A percentile compares a stretch with the other conserved stretches of the same genome.
phyloP scores from a whole-genome alignment of 2,113 vertebrate genomes.

The Cisticola juncidis region DNA sequence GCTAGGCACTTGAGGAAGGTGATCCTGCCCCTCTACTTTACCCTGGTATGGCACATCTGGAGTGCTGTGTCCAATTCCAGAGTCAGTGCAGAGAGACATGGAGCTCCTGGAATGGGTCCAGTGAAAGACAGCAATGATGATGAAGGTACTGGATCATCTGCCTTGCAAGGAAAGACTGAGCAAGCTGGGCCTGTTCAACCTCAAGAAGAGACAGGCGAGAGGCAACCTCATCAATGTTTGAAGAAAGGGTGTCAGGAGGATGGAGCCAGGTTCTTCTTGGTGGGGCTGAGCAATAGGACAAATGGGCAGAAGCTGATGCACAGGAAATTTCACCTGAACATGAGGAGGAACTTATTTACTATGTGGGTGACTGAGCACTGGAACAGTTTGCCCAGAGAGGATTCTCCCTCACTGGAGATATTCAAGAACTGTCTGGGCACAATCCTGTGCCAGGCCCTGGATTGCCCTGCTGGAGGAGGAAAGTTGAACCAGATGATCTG shows the following conservation, averaged over 20 bases:
- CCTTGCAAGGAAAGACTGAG: not conserved
- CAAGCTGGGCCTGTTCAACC: not conserved
- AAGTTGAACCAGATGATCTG: not conserved
- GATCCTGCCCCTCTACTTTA: not conserved
- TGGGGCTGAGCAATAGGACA: not conserved
- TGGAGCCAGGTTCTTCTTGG: not conserved
- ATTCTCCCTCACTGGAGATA: not conserved
- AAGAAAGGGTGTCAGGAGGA: not conserved
- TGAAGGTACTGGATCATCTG: not conserved
- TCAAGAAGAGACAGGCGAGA: not conserved
- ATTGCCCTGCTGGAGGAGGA: not conserved
- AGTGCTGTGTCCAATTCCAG: not conserved
- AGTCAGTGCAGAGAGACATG: not conserved
- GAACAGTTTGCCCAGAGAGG: not conserved
- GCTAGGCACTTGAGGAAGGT: not conserved
- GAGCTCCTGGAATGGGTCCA: not conserved
- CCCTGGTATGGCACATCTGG: not conserved
- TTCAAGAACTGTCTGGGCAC: not conserved
- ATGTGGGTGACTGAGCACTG: not conserved
- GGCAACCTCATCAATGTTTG: not conserved
- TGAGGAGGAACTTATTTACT: not conserved
- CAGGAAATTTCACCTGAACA: not conserved
- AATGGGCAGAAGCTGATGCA: not conserved
- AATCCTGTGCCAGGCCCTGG: not conserved
- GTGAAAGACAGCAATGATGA: fast-evolving